A percentile compares a stretch with the other conserved stretches of the same genome.
Conservation (phyloP, 2,888 invertebrate species). For the Synanthedon myopaeformis region DNA sequence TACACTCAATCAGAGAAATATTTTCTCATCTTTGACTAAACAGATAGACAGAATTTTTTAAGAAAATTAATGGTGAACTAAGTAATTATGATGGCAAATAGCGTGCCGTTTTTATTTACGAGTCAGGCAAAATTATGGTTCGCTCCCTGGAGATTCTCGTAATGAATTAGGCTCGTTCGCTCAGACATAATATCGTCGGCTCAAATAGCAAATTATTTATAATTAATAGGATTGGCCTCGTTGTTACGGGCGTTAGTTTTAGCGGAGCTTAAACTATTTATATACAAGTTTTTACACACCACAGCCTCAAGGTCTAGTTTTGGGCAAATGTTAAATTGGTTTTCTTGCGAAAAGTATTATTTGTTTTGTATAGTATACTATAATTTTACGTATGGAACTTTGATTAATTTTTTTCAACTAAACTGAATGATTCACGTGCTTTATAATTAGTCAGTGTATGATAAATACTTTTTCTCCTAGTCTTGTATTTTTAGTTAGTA, state of each 20-base stretch:
- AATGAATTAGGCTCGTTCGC: constrained; percentile 30
- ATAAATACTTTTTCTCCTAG: no score
- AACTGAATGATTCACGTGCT: no score
- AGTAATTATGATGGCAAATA: constrained; percentile 30
- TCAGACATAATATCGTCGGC: constrained; percentile 1
- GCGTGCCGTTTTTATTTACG: constrained; percentile 34
- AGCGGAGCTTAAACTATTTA: background rate
- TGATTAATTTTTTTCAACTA: no score
- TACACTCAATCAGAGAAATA: background rate
- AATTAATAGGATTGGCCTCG: background rate
- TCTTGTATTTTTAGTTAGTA: no score
- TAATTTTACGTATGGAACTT: no score
- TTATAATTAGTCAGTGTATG: no score
- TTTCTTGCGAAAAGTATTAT: no score
- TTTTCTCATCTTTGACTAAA: constrained; percentile 1
- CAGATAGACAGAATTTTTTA: constrained; percentile 11
- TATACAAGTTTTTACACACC: background rate
- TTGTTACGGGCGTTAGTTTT: background rate
- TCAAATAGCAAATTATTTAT: constrained; percentile 2
- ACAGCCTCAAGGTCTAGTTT: no score
- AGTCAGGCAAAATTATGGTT: constrained; percentile 9
- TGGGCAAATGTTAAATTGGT: no score
- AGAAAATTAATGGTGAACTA: constrained; percentile 19
- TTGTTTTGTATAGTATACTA: no score
- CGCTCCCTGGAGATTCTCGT: constrained; percentile 11